Evolutionary conservation across 2,113 vertebrate genomes (phyloP).

Genomic region (Lycaon pictus): DNA sequence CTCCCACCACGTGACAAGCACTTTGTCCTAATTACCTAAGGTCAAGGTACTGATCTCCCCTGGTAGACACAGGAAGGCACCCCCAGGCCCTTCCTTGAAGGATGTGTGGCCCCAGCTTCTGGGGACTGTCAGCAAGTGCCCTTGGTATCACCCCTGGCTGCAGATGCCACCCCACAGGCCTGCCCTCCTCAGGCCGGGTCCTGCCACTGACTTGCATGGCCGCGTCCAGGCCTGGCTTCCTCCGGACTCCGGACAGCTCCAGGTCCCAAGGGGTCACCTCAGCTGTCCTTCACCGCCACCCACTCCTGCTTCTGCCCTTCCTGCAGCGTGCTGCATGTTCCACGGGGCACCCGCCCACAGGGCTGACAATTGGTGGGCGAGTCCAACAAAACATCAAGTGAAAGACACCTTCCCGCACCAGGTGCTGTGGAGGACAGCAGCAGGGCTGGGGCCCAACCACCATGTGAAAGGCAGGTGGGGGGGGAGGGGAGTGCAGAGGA

Average conservation of each 20-base stretch:
- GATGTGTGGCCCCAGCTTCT: background rate
- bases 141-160: background rate
- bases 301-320: background rate
- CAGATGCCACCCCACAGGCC: background rate
- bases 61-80: too few species aligned
- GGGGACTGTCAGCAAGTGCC: background rate
- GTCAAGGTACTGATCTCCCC: background rate
- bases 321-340: background rate
- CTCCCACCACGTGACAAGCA: background rate
- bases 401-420: background rate
- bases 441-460: background rate
- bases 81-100: background rate
- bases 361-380: background rate
- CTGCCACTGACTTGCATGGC: background rate
- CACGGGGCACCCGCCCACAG: rapidly evolving
- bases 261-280: background rate
- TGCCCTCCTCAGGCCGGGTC: background rate
- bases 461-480: background rate
- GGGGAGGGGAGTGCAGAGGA: background rate
- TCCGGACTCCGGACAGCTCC: rapidly evolving
- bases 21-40: background rate
- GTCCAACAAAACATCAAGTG: background rate
- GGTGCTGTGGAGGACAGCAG: background rate
- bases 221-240: background rate
- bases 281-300: background rate